phyloP scores from a whole-genome alignment of 2,888 invertebrate species.

The Eupelmus urozonus region DNA sequence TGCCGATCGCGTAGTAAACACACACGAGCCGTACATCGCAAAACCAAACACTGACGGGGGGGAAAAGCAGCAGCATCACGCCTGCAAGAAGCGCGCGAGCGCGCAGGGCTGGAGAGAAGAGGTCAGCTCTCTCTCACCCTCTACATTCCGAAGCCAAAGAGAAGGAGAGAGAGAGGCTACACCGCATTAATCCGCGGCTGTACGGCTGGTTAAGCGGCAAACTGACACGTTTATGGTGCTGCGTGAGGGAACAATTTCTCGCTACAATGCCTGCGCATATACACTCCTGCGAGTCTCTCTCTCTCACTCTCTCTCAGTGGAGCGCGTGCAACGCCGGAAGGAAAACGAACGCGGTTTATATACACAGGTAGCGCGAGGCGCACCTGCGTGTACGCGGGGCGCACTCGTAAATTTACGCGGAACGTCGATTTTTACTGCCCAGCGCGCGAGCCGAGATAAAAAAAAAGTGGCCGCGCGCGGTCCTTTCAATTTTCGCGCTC shows the following conservation, averaged over 20 bases:
- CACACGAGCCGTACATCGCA: too few relatives aligned
- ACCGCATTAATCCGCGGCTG: conserved; percentile 50
- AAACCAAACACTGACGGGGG: too few relatives aligned
- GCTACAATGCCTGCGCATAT: conserved; percentile 20
- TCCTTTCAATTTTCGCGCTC: background rate
- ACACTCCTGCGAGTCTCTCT: background rate
- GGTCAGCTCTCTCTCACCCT: background rate
- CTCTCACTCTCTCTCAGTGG: background rate
- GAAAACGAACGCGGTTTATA: conserved; percentile 15
- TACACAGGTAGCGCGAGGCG: background rate
- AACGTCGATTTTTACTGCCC: conserved; percentile 31
- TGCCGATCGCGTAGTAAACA: too few relatives aligned
- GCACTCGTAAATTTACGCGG: conserved; percentile 10
- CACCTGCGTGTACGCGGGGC: conserved; percentile 8
- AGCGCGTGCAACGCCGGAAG: conserved; percentile 4
- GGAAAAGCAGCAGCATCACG: too few relatives aligned
- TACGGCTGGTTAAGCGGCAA: conserved; percentile 53
- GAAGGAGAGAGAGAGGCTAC: background rate
- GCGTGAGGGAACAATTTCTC: conserved; percentile 52
- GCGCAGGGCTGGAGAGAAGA: background rate
- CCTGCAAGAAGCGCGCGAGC: too few relatives aligned
- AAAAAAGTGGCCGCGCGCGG: background rate
- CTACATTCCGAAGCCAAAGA: too few relatives aligned
- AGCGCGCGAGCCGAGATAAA: background rate
- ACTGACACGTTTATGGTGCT: conserved; percentile 54